Evolutionary conservation across 2,113 vertebrate genomes (phyloP), one percentile per base, ranked within the genome.

Genomic region (Oryctolagus cuniculus): DNA sequence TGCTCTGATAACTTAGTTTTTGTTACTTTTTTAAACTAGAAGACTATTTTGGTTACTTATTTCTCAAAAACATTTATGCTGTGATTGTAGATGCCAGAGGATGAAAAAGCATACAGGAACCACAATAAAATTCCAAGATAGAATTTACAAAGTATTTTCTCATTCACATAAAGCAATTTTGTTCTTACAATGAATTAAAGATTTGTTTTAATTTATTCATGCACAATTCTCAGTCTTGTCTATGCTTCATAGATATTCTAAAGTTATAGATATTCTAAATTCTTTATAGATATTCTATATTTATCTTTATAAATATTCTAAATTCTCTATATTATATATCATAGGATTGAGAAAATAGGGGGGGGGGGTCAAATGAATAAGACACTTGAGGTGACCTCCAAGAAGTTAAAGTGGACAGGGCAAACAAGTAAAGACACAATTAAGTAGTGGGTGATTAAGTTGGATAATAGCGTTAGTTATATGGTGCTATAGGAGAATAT

Each of bases 1-100:
- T 93, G 87, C 79, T 95, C 96, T 93, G 55, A 86, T 96, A 89
- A 91, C n/a, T 95, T 89, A 89, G 24, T 95, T 93, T 93, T 83
- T 90, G 38, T 83, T 94, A 63, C 12, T 63, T 74, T 85, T 86
- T 95, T 13, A 51, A 94, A 70, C 27, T 70, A 25, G 36, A 31
- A 16, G 22, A 34, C 12, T 82, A 67, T 89, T 95, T 95, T 78
- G 74, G 58, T 58, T 58, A 63, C 53, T 89, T 25, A 51, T 22
- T 89, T 86, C 92, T 92, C 24, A 89, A 61, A 74, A 25, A 81
- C 31, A 2, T 61, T 93, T 80, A 72, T 55, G 69, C 61, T n/a
- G 55, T 15, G 31, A 92, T 67, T 2, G 27, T 75, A 75, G 24
- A 31, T 22, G 13, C 31, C 75, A 21, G 89, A n/a, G 34, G 67